These are phyloP conservation scores for Helobdella robusta DNA, from an alignment of 2,888 invertebrate genomes.

Conservation along the genomic window DNA sequence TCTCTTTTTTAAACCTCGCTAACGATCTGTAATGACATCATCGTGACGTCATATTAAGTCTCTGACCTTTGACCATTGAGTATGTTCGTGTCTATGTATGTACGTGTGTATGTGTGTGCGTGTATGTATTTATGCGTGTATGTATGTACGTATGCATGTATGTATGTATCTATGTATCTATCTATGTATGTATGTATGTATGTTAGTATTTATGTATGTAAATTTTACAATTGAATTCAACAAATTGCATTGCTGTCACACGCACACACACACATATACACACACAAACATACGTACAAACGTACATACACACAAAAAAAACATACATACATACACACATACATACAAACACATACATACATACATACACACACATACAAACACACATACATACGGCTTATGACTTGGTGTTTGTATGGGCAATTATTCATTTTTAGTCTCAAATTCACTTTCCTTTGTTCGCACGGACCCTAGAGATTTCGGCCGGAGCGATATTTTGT, in stretches of 20 bases:
- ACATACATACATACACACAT: slow-evolving; percentile 2
- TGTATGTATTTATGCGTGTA: slow-evolving; percentile 3
- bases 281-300: neutral
- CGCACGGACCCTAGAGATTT: too few relatives aligned
- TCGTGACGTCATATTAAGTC: too few relatives aligned
- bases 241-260: neutral
- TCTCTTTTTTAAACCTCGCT: too few relatives aligned
- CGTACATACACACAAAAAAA: neutral
- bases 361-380: neutral
- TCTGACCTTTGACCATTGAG: too few relatives aligned
- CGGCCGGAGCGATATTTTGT: too few relatives aligned
- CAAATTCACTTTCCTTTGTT: too few relatives aligned
- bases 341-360: neutral
- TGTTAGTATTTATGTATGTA: neutral
- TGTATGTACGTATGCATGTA: neutral
- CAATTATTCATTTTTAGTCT: too few relatives aligned
- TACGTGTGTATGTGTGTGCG: slow-evolving; percentile 14
- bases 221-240: neutral
- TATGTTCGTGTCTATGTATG: neutral
- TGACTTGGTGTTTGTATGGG: too few relatives aligned
- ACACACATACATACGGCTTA: slow-evolving; percentile 3
- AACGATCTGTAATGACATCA: too few relatives aligned
- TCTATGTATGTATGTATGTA: neutral
- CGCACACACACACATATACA: slow-evolving; percentile 3
- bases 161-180: neutral